Evolutionary conservation across 2,113 vertebrate species (phyloP), one percentile per base, ranked within the genome.

Genomic region (Ceyx margarethae): DNA sequence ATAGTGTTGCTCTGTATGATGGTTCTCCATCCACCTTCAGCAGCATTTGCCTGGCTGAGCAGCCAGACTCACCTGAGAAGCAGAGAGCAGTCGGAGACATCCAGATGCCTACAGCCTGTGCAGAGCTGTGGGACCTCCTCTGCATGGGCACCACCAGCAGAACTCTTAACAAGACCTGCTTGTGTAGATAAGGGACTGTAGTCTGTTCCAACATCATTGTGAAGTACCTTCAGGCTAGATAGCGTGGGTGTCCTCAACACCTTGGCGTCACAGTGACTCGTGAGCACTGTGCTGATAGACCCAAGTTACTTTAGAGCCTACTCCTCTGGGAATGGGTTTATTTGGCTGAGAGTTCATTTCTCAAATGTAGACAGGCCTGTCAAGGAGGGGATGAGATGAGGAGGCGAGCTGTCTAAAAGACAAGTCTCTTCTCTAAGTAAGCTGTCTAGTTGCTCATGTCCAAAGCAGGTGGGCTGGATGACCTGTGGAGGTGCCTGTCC

Each of bases 221-320:
- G 54, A 35, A 71, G 19, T 26, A 50, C 20, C 48, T 73, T 17
- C 35, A 62, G 74, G 23, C 48, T 88, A 1, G 4, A 26, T 9
- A 37, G 15, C 0, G 0, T 29, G 10, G 19, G 15, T 80, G 8
- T 74, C 54, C 3, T 10, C 53, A 43, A 22, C 46, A 72, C 14
- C 42, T 31, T n/a, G 43, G 60, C 29, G 33, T 25, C 2, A 5
- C 35, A 22, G 66, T 69, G 29, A 8, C 13, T 62, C 8, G 6
- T 40, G 50, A 69, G 46, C 10, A 10, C 11, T 42, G 56, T 87
- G 42, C 79, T 84, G 25, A 15, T 25, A 58, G 29, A 77, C 18
- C 2, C 20, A 35, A 76, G 65, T 77, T 15, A 28, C 53, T 82
- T 78, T 37, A 82, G 33, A 37, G 28, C 43, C 29, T 86, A 35